Base-by-base conservation (phyloP, 2,113 vertebrate species). In the Mormyrus iriodes region DNA sequence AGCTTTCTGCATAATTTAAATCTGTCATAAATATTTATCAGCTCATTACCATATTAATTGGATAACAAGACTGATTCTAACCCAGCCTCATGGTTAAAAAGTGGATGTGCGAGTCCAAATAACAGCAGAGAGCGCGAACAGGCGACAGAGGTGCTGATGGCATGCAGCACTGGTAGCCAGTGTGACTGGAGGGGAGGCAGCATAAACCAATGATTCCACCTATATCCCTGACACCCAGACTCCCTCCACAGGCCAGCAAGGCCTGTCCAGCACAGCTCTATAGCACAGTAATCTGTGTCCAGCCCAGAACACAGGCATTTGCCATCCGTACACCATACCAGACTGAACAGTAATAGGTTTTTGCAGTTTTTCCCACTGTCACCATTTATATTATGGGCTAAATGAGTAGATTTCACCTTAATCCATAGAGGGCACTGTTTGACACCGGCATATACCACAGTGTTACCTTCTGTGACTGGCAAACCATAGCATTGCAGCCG, bases 21-120 rank as follows among this genome's bases (percentile, higher is more conserved):
- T 96, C 93, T 15, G 93, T 94, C 97, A 99, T 99, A 98, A 99
- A 99, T 99, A 99, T 99, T 98, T 99, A 99, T 99, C 97, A 97
- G 96, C 94, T 96, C 94, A 99, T 99, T 99, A 98, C 97, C 98
- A 99, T 99, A 99, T 99, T 99, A 99, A 99, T 99, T 99, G 98
- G 97, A 97, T 96, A 93, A 94, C 95, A 51, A 87, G 90, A 88
- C 35, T 17, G 95, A 89, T 90, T 88, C 90, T 91, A 89, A 88
- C 90, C 89, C 90, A 89, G 91, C 86, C 90, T 84, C 53, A 88
- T 84, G 90, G 88, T 90, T 73, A 89, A 89, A 86, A 91, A 87
- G 52, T 55, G 89, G 88, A 90, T 90, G 89, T 93, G 93, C 92
- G 93, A 92, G 92, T 86, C 93, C 94, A 98, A 97, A 98, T 97